These are phyloP conservation scores for Pipistrellus nathusii DNA, from an alignment of 2,797 vertebrate genomes.

Conservation along the genomic window DNA sequence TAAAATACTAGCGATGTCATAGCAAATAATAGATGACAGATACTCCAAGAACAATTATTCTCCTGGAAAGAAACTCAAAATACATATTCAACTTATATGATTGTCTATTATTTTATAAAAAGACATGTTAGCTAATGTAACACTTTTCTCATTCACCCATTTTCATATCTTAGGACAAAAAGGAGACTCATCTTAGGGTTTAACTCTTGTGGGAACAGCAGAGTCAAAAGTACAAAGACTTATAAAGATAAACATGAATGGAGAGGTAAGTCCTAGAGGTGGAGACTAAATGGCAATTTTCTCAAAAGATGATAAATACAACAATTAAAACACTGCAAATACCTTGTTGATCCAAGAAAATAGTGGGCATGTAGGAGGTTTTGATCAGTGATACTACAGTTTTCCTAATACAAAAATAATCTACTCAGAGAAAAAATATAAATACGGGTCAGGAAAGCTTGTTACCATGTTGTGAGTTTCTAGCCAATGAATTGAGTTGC, in stretches of 20 bases:
- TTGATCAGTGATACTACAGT: background rate
- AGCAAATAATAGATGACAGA: background rate
- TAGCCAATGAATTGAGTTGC: background rate
- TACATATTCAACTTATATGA: background rate
- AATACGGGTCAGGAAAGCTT: background rate
- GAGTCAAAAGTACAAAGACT: background rate
- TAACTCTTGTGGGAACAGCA: background rate
- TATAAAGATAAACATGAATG: background rate
- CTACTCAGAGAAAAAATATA: background rate
- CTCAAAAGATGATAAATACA: background rate
- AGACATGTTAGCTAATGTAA: background rate
- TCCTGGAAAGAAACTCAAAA: background rate
- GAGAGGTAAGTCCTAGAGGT: background rate
- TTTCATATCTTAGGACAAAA: background rate
- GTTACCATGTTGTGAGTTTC: background rate
- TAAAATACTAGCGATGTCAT: background rate
- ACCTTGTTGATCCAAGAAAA: background rate
- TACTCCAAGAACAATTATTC: slow-evolving; percentile 9
- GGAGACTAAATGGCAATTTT: background rate
- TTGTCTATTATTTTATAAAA: background rate
- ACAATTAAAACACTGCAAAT: background rate
- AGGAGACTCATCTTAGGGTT: background rate
- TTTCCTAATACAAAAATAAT: background rate
- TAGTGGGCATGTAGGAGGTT: fast-evolving
- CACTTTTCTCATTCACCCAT: background rate